Evolutionary conservation across 1,140 invertebrate species (phyloP).

Genomic region (Calliphora vicina): DNA sequence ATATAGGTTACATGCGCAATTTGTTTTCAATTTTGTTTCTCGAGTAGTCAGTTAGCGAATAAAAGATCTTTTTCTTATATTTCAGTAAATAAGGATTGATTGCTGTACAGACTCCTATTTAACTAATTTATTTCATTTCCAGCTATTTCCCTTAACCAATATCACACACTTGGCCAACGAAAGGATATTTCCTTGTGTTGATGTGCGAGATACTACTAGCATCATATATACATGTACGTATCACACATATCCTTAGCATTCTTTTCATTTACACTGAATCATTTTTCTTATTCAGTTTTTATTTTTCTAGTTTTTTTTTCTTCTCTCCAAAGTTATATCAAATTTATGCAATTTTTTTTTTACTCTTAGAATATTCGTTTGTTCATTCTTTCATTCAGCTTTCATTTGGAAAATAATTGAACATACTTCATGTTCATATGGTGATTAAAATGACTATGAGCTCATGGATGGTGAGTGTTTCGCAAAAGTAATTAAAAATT

Average conservation of each 20-base stretch:
- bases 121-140: no score
- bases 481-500: constrained; percentile 32
- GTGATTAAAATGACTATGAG: constrained; percentile 12
- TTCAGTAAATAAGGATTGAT: no score
- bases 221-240: neutral
- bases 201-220: neutral
- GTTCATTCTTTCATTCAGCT: constrained; percentile 18
- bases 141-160: neutral
- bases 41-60: no score
- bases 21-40: no score
- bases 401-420: constrained; percentile 34
- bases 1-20: no score
- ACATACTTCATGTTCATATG: constrained; percentile 28
- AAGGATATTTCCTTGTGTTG: neutral
- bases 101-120: no score
- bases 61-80: no score
- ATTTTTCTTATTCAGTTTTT: constrained; percentile 2
- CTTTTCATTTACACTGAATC: neutral
- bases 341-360: constrained; percentile 25
- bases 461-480: neutral
- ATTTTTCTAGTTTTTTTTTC: no score
- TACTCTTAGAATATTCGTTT: neutral
- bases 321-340: constrained; percentile 9
- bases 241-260: constrained; percentile 9
- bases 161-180: neutral